These are phyloP conservation scores for Semnornis frantzii DNA, from an alignment of 2,113 vertebrate genomes.

Conservation along the genomic window DNA sequence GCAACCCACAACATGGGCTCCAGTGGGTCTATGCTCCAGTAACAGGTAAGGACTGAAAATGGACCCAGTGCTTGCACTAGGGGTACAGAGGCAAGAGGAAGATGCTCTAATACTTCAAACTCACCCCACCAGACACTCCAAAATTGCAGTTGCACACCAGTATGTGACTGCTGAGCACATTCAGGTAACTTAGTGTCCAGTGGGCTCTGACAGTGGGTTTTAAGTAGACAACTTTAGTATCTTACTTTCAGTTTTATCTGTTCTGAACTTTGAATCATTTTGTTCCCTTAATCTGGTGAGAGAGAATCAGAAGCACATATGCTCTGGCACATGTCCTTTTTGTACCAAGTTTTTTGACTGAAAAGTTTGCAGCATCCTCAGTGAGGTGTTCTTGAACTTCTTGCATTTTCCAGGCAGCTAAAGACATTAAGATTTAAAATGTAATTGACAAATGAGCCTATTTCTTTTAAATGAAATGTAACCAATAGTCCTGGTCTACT, in stretches of 20 bases:
- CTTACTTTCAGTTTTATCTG: neutral
- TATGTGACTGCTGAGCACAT: neutral
- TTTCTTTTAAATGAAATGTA: conserved; percentile 54
- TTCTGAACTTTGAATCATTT: neutral
- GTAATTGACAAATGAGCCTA: conserved; percentile 64
- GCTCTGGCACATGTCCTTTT: neutral
- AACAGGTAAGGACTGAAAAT: neutral
- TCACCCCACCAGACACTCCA: neutral
- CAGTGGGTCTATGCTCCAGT: neutral
- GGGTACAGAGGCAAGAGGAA: neutral
- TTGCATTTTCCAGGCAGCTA: conserved; percentile 28
- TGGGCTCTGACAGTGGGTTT: neutral
- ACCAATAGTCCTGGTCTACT: conserved; percentile 43
- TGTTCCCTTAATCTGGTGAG: neutral
- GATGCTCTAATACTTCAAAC: neutral
- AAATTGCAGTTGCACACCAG: neutral
- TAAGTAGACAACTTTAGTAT: neutral
- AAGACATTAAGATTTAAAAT: conserved; percentile 29
- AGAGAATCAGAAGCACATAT: neutral
- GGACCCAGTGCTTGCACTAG: neutral
- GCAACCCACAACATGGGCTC: neutral
- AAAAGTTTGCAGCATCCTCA: neutral
- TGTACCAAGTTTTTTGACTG: neutral
- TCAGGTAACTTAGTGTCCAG: neutral
- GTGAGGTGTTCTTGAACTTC: neutral